Evolutionary conservation across 1,140 invertebrate genomes (phyloP), one percentile per base, ranked within the genome.

Genomic region (Orchesella cincta): DNA sequence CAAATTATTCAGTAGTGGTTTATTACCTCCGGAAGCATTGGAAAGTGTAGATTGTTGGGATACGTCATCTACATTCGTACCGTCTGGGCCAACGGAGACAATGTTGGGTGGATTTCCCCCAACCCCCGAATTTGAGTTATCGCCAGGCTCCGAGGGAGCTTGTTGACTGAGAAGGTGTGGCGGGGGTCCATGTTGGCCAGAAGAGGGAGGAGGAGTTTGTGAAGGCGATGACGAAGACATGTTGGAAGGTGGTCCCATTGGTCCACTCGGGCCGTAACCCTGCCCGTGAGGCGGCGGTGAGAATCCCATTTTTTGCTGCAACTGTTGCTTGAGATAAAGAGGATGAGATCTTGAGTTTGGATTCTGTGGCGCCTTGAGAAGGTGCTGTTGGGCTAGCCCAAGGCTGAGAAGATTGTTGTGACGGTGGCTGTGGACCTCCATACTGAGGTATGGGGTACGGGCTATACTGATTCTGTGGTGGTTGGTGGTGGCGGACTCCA

Each of bases 41-140:
- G 93, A 95, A 75, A 95, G 88, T 77, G 94, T 96, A 80, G 93
- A 95, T 85, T 96, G 94, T 84, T 96, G 94, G 81, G 93, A 94
- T 80, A 92, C 93, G 86, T 96, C 94, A 85, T 96, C 94, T 77
- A 95, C 88, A 31, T 92, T 90, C 71, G 93, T 90, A 52, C 93
- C 93, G 87, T 95, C 93, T 1, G 93, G 93, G 29, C 93, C 93
- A 54, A 93, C 92, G 28, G 92, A 91, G 83, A 89, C 89, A 80
- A 86, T 86, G 76, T 87, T 86, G 62, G 87, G 80, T 36, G 80
- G 82, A 74, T 80, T 82, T 57, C 73, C 67, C 31, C 57, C 70
- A 31, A 36, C 34, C 28, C 67, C 20, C 5, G 74, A 76, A 23
- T 54, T 70, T 34, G 76, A 46, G 18, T 51, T 33, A 26, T 36